Conservation (phyloP, 2,113 vertebrate species). For the Lutjanus erythropterus region DNA sequence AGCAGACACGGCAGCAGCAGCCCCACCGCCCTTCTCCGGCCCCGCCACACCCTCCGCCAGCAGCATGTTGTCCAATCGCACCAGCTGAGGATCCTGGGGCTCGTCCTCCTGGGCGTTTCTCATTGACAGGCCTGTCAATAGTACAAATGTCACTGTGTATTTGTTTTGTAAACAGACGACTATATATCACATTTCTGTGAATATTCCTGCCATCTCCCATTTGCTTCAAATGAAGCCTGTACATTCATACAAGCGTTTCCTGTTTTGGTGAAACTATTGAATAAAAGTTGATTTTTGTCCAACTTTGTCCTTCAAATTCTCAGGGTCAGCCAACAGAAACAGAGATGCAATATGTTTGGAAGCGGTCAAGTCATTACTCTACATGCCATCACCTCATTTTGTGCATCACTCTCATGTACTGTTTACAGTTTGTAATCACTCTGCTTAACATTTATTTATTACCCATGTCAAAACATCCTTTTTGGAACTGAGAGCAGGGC, state of each 20-base stretch:
- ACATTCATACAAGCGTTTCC: neutral
- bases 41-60: constrained; percentile 93
- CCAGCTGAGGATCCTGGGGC: constrained; percentile 92
- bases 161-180: neutral
- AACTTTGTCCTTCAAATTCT: neutral
- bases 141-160: neutral
- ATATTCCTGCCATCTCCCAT: neutral
- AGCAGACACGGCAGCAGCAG: constrained; percentile 89
- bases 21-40: constrained; percentile 92
- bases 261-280: neutral
- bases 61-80: constrained; percentile 95
- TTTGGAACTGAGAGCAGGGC: neutral
- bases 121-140: constrained; percentile 89
- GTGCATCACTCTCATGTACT: neutral
- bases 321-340: neutral
- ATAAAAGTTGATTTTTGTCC: neutral
- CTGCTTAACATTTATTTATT: too few species aligned
- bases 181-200: neutral
- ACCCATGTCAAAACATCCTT: neutral
- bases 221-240: neutral
- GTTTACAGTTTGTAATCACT: neutral
- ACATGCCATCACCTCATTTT: neutral
- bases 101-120: constrained; percentile 93
- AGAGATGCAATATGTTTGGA: neutral
- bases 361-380: neutral